Percentiles rank a stretch among this genome's conserved stretches.
These are phyloP conservation scores for Euleptes europaea DNA, from an alignment of 2,113 vertebrate genomes.

Conservation along the genomic window DNA sequence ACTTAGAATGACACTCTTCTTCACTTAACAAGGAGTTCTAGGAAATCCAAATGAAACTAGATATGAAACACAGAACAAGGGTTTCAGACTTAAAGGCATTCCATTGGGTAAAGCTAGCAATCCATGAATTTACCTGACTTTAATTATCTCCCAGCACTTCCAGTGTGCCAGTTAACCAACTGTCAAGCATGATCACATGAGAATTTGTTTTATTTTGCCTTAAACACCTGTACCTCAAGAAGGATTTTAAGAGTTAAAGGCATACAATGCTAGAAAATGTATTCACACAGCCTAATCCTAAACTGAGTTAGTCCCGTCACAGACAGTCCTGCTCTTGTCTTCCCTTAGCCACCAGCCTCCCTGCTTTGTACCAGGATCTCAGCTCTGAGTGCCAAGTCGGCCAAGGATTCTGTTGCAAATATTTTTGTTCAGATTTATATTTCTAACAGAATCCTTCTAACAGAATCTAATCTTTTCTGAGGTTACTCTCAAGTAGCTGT, in stretches of 20 bases:
- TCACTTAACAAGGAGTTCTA: neutral
- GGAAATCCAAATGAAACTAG: neutral
- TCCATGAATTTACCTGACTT: neutral
- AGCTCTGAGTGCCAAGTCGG: too few relatives aligned
- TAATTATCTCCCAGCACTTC: neutral
- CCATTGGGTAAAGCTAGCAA: neutral
- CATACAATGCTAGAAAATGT: constrained; percentile 30
- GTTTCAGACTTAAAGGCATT: neutral
- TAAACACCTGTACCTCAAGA: neutral
- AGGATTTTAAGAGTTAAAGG: constrained; percentile 51
- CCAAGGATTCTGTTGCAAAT: too few relatives aligned
- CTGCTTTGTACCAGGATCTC: too few relatives aligned
- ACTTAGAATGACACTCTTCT: too few relatives aligned
- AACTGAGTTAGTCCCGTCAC: neutral
- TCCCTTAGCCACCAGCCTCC: too few relatives aligned
- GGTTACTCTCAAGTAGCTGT: too few relatives aligned
- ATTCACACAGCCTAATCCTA: neutral
- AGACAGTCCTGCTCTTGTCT: neutral
- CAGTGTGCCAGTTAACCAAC: neutral
- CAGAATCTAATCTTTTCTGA: too few relatives aligned
- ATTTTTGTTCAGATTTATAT: too few relatives aligned
- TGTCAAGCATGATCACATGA: neutral
- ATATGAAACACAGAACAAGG: neutral
- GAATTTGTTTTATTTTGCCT: neutral
- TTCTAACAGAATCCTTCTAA: too few relatives aligned